phyloP scores from a whole-genome alignment of 2,113 vertebrate genomes.

The Dasyornis broadbenti region DNA sequence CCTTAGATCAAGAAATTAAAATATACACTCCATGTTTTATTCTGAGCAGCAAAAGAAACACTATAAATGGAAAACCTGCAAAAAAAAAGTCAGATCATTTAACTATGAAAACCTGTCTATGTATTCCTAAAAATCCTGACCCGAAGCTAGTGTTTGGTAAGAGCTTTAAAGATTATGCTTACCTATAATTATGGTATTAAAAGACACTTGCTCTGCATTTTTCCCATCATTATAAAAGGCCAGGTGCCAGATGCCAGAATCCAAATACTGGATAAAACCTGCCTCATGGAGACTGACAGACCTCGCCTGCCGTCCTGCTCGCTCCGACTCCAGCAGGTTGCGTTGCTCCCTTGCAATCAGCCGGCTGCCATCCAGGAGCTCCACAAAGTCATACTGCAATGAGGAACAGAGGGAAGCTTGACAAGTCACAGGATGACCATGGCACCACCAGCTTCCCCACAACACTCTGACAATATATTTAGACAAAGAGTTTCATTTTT shows the following conservation, averaged over 20 bases:
- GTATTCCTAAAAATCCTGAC: background rate
- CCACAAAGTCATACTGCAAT: slow-evolving; percentile 94
- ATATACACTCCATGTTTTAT: background rate
- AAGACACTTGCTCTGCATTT: slow-evolving; percentile 88
- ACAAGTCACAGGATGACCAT: rapidly evolving
- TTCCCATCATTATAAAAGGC: slow-evolving; percentile 98
- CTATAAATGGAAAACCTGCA: background rate
- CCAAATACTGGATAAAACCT: slow-evolving; percentile 96
- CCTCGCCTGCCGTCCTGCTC: slow-evolving; percentile 75
- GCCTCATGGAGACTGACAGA: slow-evolving; percentile 90
- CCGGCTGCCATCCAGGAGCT: slow-evolving; percentile 93
- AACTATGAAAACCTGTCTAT: background rate
- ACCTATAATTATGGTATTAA: slow-evolving; percentile 95
- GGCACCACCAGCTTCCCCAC: background rate
- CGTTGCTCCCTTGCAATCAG: slow-evolving; percentile 91
- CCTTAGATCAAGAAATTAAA: background rate
- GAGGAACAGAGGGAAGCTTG: background rate
- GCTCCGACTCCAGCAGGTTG: slow-evolving; percentile 75
- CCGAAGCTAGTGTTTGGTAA: background rate
- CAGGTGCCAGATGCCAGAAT: slow-evolving; percentile 95
- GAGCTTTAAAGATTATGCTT: slow-evolving; percentile 40
- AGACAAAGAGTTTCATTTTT: background rate
- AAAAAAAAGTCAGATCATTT: background rate
- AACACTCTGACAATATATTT: background rate
- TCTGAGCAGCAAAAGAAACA: background rate